These are phyloP conservation scores for Tenebrio molitor DNA, from an alignment of 1,140 invertebrate genomes.

Conservation along the genomic window DNA sequence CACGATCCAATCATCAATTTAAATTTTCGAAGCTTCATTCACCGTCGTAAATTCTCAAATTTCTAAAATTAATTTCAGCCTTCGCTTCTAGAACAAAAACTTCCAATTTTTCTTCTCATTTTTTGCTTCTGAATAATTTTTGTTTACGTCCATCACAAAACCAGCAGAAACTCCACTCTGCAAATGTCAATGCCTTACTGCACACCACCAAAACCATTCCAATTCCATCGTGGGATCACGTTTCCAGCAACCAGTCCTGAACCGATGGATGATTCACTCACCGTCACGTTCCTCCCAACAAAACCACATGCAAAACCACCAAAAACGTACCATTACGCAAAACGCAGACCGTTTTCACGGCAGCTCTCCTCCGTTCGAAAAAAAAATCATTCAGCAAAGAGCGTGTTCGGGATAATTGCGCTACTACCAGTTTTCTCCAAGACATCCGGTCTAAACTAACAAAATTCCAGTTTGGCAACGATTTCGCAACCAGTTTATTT, in stretches of 20 bases:
- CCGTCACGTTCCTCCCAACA: not conserved
- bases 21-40: too few species aligned
- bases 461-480: not conserved
- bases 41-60: too few species aligned
- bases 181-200: too few species aligned
- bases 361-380: not conserved
- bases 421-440: too few species aligned
- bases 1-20: too few species aligned
- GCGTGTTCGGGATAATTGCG: too few species aligned
- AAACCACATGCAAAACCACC: slow-evolving; percentile 24
- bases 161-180: not conserved
- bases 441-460: slow-evolving; percentile 8
- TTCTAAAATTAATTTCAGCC: too few species aligned
- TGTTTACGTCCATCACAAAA: not conserved
- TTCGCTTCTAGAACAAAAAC: too few species aligned
- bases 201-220: not conserved
- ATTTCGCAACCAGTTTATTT: slow-evolving; percentile 2
- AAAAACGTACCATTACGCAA: not conserved
- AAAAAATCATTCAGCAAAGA: too few species aligned
- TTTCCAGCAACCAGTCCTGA: not conserved
- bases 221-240: not conserved
- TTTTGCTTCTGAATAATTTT: too few species aligned
- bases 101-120: too few species aligned
- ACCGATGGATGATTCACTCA: not conserved
- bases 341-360: not conserved